Conservation (phyloP, 2,888 invertebrate genomes). For the Ochlodes sylvanus region DNA sequence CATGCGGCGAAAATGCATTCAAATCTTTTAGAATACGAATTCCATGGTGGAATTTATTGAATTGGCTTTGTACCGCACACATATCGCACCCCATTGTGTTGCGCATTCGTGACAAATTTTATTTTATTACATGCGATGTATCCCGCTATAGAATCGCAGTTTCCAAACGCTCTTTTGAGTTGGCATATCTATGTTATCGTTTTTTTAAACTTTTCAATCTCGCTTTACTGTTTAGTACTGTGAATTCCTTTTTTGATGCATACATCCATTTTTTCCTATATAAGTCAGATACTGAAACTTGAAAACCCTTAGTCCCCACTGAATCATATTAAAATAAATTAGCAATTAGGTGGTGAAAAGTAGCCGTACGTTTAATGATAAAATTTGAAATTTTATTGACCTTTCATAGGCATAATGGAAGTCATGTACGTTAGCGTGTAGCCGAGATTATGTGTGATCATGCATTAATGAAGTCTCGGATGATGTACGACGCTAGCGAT, state of each 20-base stretch:
- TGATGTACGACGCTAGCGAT: neutral
- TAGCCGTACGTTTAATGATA: neutral
- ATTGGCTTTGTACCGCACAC: constrained; percentile 69
- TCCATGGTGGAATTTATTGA: constrained; percentile 70
- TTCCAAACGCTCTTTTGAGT: constrained; percentile 39
- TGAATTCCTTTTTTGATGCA: constrained; percentile 6
- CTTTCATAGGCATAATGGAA: neutral
- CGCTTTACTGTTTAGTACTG: constrained; percentile 10
- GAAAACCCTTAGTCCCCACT: too few relatives aligned
- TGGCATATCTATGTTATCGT: constrained; percentile 35
- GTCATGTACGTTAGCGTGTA: neutral
- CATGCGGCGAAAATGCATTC: constrained; percentile 72
- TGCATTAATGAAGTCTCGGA: constrained; percentile 24
- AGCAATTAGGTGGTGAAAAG: too few relatives aligned
- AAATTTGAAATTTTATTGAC: neutral
- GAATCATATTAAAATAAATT: too few relatives aligned
- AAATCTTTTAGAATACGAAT: constrained; percentile 69
- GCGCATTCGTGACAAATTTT: constrained; percentile 65
- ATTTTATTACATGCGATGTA: constrained; percentile 55
- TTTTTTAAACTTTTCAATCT: constrained; percentile 39
- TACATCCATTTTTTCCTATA: neutral
- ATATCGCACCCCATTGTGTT: constrained; percentile 66
- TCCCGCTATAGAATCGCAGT: constrained; percentile 42
- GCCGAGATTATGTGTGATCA: constrained; percentile 4
- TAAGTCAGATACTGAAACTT: neutral